These are phyloP conservation scores for Tortricodes alternella DNA, from an alignment of 2,888 invertebrate species.

Conservation along the genomic window DNA sequence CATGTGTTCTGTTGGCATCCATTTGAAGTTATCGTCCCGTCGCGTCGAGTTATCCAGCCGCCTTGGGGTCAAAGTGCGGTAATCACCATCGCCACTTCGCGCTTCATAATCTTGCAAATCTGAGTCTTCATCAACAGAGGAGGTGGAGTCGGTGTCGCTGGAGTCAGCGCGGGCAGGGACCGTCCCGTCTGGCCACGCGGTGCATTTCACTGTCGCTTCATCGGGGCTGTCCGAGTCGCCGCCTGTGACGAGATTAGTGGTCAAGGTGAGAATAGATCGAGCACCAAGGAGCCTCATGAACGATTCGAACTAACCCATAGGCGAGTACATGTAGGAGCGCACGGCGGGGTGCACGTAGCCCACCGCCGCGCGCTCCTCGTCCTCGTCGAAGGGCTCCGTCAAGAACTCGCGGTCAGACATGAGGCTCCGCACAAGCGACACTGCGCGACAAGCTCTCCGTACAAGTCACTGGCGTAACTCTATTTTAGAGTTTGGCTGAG, in stretches of 20 bases:
- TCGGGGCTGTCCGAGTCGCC: constrained; percentile 85
- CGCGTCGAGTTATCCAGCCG: constrained; percentile 83
- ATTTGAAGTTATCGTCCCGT: constrained; percentile 87
- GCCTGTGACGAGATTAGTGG: constrained; percentile 72
- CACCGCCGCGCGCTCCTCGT: constrained; percentile 69
- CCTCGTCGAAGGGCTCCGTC: constrained; percentile 75
- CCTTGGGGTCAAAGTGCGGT: constrained; percentile 74
- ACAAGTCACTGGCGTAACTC: constrained; percentile 75
- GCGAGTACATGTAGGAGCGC: constrained; percentile 81
- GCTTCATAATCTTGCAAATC: constrained; percentile 78
- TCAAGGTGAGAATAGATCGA: constrained; percentile 39
- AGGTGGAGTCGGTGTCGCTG: constrained; percentile 68
- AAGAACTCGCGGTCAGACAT: constrained; percentile 81
- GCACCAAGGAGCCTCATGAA: constrained; percentile 52
- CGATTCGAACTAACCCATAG: constrained; percentile 75
- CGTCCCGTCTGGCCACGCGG: constrained; percentile 73
- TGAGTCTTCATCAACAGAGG: constrained; percentile 65
- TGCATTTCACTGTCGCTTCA: constrained; percentile 84
- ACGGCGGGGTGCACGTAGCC: constrained; percentile 76
- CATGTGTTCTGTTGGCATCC: constrained; percentile 79
- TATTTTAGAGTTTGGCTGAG: constrained; percentile 79
- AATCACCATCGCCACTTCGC: constrained; percentile 83
- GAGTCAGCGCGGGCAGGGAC: constrained; percentile 64
- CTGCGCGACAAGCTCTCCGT: constrained; percentile 75
- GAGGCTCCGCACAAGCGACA: constrained; percentile 75